Conservation (phyloP, 2,888 invertebrate genomes). For the Eutolmus rufibarbis region DNA sequence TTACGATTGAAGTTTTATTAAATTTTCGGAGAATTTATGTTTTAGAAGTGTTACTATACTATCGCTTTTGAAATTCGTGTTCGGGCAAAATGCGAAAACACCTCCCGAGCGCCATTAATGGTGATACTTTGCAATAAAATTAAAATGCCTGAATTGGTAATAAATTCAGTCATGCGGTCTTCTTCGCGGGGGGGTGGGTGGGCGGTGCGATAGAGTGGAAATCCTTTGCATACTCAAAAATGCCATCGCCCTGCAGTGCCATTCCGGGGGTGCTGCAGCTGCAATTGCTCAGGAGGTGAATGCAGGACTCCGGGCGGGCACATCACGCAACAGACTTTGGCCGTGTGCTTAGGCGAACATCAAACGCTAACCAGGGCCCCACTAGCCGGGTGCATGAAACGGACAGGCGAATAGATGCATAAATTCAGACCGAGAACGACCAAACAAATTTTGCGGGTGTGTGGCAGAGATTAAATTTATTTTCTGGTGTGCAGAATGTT, state of each 20-base stretch:
- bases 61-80: background rate
- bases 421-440: constrained; percentile 30
- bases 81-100: background rate
- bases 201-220: background rate
- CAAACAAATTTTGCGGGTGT: constrained; percentile 37
- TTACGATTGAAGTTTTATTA: too few relatives aligned
- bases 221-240: constrained; percentile 20
- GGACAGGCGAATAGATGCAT: constrained; percentile 34
- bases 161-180: background rate
- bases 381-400: background rate
- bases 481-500: constrained; percentile 27
- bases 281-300: background rate
- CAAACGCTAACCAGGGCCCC: background rate
- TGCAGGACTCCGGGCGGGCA: constrained; percentile 7
- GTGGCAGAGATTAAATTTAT: constrained; percentile 35
- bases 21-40: background rate
- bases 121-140: background rate
- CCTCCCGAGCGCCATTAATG: background rate
- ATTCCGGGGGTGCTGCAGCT: background rate
- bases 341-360: background rate
- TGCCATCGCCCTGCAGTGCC: constrained; percentile 18
- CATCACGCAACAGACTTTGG: constrained; percentile 26
- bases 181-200: background rate
- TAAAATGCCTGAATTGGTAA: constrained; percentile 22
- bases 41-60: background rate